phyloP scores from a whole-genome alignment of 2,113 vertebrate genomes.

The Leptosomus discolor region DNA sequence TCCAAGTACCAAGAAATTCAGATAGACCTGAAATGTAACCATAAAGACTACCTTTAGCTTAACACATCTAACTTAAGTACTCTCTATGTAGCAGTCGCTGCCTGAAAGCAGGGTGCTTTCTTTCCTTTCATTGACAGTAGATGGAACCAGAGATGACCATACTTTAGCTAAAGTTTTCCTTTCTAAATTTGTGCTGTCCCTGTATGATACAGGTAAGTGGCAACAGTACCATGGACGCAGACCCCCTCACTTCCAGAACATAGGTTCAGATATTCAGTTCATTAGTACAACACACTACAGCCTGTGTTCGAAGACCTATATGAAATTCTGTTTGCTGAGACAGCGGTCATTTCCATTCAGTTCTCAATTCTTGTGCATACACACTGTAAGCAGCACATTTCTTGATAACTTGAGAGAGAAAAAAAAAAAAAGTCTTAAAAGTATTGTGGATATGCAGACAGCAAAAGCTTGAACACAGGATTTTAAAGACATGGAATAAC shows the following conservation, averaged over 20 bases:
- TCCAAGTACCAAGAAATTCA: not conserved
- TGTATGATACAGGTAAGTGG: not conserved
- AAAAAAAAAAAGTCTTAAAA: not conserved
- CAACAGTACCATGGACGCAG: fast-evolving
- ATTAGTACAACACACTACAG: not conserved
- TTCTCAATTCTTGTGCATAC: not conserved
- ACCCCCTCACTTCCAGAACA: not conserved
- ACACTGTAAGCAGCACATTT: not conserved
- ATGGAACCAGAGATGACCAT: not conserved
- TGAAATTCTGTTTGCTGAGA: not conserved
- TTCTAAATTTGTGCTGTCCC: not conserved
- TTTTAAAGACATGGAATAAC: not conserved
- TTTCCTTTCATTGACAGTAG: not conserved
- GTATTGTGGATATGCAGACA: not conserved
- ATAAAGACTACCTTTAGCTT: not conserved
- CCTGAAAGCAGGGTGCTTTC: not conserved
- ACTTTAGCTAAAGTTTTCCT: not conserved
- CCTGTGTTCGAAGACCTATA: not conserved
- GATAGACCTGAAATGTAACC: not conserved
- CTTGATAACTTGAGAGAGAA: not conserved
- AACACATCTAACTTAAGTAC: not conserved
- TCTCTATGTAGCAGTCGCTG: not conserved
- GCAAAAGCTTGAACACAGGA: not conserved
- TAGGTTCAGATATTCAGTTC: not conserved
- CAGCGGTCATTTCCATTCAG: not conserved